These are phyloP conservation scores for Dynastes grantii DNA, from an alignment of 2,888 invertebrate species.

Conservation along the genomic window DNA sequence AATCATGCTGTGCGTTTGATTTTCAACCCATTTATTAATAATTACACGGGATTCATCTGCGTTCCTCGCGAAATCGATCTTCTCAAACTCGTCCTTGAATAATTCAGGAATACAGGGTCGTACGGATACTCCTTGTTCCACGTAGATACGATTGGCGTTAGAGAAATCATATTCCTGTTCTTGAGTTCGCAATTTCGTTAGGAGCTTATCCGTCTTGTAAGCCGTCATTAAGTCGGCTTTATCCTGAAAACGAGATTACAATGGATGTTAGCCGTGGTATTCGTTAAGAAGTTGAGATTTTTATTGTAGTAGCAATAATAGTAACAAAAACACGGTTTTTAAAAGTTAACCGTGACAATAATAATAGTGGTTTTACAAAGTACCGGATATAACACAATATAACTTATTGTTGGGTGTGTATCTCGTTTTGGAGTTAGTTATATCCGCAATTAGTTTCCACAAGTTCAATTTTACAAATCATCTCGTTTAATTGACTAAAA, in stretches of 20 bases:
- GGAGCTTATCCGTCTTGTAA: constrained; percentile 81
- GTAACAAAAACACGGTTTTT: neutral
- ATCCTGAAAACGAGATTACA: constrained; percentile 66
- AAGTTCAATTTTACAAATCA: too few relatives aligned
- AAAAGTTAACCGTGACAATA: neutral
- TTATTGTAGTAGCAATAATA: neutral
- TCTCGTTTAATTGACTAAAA: too few relatives aligned
- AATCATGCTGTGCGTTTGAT: constrained; percentile 84
- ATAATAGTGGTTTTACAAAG: neutral
- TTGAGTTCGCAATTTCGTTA: constrained; percentile 67
- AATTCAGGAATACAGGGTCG: constrained; percentile 79
- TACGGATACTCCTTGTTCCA: constrained; percentile 75
- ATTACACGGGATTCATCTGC: constrained; percentile 74
- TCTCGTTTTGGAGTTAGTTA: neutral
- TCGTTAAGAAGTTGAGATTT: neutral
- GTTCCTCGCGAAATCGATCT: constrained; percentile 75
- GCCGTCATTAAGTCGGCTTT: constrained; percentile 83
- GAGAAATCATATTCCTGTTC: constrained; percentile 81
- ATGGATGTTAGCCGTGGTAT: neutral
- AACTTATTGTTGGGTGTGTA: neutral
- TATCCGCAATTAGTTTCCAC: too few relatives aligned
- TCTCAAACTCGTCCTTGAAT: constrained; percentile 78
- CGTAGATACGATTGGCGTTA: constrained; percentile 85
- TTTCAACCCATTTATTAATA: constrained; percentile 87
- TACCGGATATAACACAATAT: neutral